Base-by-base conservation (phyloP, 2,797 vertebrate species). In the Decapterus maruadsi region DNA sequence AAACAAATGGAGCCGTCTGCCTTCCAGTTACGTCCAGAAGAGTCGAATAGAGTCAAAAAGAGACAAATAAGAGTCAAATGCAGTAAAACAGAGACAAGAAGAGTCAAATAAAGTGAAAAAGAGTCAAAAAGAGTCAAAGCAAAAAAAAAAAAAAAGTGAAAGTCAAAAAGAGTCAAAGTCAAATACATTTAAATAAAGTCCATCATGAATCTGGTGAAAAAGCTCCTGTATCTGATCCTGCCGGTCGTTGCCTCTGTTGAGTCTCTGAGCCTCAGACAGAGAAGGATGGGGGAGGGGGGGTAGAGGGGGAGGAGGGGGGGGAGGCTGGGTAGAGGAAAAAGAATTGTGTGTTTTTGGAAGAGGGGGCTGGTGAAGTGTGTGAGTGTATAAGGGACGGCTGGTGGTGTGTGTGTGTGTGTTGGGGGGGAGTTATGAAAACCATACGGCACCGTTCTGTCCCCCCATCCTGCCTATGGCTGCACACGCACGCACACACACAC, bases 301-400 rank as follows among this genome's bases (percentile, higher is more conserved):
- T 77, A 83, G 85, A 77, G 77, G 87, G 83, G 77, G 90, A 42
- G 78, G 34, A 53, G 43, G 22, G 38, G 57, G 42, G 83, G 81
- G 58, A 43, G 86, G 83, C 85, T 84, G 91, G 89, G 90, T 92
- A 90, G 85, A 91, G 90, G 89, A 92, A 93, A 93, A 92, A 93
- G 87, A 90, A 92, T 86, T 90, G 91, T 92, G 88, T 89, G 87
- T 92, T 94, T 93, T 93, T 89, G 74, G 86, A 88, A 88, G 84
- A 87, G 91, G 89, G 91, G 89, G 91, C 86, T 90, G 90, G 89
- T 90, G 69, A 83, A 82, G 65, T 87, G 75, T 82, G 82, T 59
- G 65, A 81, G 84, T 78, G 72, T 73, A 73, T 88, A 55, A 72
- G 76, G 43, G 75, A 71, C 84, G 72, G 77, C 80, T 83, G 75